Percentiles rank a stretch among this genome's conserved stretches.
Conservation (phyloP, 1,140 invertebrate genomes). For the Platorchestia sp. region DNA sequence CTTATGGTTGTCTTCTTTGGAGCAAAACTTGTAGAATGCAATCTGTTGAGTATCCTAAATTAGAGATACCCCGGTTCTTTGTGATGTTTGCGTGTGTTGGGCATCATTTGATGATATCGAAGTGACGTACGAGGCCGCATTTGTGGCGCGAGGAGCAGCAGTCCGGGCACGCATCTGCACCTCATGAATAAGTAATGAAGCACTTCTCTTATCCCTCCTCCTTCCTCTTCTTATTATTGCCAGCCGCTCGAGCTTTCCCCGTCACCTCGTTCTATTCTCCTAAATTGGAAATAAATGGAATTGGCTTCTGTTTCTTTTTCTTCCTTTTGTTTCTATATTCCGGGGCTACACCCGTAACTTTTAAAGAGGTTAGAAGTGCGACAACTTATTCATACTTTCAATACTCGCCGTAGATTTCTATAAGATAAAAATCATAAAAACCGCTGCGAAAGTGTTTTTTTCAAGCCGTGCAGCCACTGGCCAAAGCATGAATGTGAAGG, state of each 20-base stretch:
- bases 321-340: background rate
- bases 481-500: no score
- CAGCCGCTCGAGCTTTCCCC: background rate
- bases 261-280: background rate
- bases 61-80: background rate
- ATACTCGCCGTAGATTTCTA: no score
- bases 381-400: no score
- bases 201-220: background rate
- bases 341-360: no score
- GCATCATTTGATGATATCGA: conserved; percentile 25
- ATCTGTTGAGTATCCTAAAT: background rate
- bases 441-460: no score
- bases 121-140: background rate
- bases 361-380: no score
- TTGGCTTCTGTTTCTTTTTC: background rate
- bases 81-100: background rate
- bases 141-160: background rate
- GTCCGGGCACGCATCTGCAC: conserved; percentile 13
- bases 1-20: background rate
- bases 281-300: background rate
- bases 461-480: no score
- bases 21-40: background rate
- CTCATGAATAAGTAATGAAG: conserved; percentile 44
- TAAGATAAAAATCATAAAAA: no score
- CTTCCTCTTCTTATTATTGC: background rate